A percentile compares a stretch with the other conserved stretches of the same genome.
These are phyloP conservation scores for Myotis lucifugus DNA, from an alignment of 2,113 vertebrate genomes.

Conservation along the genomic window DNA sequence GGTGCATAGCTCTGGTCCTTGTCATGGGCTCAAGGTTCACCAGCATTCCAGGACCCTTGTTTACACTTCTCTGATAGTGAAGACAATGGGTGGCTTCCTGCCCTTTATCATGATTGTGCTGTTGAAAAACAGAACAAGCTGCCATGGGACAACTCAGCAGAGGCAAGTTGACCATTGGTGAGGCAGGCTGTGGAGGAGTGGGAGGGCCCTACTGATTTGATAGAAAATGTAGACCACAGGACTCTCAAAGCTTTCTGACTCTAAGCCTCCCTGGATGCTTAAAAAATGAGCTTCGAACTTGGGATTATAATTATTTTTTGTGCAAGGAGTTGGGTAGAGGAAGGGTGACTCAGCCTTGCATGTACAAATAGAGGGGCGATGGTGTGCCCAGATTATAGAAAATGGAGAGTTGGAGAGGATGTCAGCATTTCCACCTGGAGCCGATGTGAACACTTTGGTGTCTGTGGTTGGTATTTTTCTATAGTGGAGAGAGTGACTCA, in stretches of 20 bases:
- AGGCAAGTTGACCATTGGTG: neutral
- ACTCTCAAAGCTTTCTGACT: neutral
- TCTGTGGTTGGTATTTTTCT: conserved; percentile 65
- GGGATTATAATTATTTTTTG: neutral
- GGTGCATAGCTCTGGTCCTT: too few relatives aligned
- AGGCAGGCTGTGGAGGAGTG: neutral
- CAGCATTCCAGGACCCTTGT: too few relatives aligned
- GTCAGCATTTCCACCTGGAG: conserved; percentile 53
- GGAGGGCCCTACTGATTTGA: neutral
- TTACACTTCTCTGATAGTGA: too few relatives aligned
- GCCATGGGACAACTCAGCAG: neutral
- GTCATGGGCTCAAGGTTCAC: too few relatives aligned
- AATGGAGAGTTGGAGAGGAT: neutral
- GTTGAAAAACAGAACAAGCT: neutral
- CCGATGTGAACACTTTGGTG: conserved; percentile 57
- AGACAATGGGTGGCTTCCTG: too few relatives aligned
- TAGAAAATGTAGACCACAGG: neutral
- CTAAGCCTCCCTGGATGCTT: neutral
- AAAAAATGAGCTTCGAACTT: neutral
- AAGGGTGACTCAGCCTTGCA: conserved; percentile 40
- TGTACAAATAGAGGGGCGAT: neutral
- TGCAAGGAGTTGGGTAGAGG: neutral
- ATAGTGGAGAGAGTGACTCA: conserved; percentile 58
- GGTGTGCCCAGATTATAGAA: neutral
- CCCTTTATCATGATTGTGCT: neutral